phyloP scores from a whole-genome alignment of 1,140 invertebrate species.

The Meloidogyne exigua region DNA sequence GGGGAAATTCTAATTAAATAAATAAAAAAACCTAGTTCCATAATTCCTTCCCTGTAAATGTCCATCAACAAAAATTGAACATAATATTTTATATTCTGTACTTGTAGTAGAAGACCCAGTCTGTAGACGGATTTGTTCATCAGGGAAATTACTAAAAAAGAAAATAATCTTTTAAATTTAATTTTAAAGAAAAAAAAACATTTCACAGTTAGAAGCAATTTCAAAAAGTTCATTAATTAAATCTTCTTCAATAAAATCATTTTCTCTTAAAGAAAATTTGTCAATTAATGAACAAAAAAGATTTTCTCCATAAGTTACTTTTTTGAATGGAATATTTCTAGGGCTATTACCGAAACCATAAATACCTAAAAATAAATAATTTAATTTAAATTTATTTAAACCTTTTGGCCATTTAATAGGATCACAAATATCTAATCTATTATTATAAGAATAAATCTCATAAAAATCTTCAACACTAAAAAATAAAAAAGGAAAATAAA shows the following conservation, averaged over 20 bases:
- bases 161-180: not conserved
- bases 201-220: constrained; percentile 31
- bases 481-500: not conserved
- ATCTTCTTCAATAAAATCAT: constrained; percentile 23
- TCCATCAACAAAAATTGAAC: constrained; percentile 41
- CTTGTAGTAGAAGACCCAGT: constrained; percentile 13
- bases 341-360: constrained; percentile 49
- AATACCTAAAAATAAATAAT: constrained; percentile 23
- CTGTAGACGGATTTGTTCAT: constrained; percentile 33
- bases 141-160: constrained; percentile 31
- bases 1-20: not conserved
- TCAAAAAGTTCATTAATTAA: constrained; percentile 35
- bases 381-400: constrained; percentile 25
- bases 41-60: constrained; percentile 25
- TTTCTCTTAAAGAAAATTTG: not conserved
- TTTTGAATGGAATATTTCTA: constrained; percentile 42
- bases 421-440: constrained; percentile 33
- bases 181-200: not conserved
- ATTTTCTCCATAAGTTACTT: constrained; percentile 41
- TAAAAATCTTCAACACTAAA: constrained; percentile 1
- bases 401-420: constrained; percentile 40
- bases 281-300: constrained; percentile 29
- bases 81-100: constrained; percentile 38
- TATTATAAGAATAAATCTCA: constrained; percentile 25
- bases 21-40: constrained; percentile 34